These are phyloP conservation scores for Trachurus trachurus DNA, from an alignment of 2,797 vertebrate genomes.

Conservation along the genomic window DNA sequence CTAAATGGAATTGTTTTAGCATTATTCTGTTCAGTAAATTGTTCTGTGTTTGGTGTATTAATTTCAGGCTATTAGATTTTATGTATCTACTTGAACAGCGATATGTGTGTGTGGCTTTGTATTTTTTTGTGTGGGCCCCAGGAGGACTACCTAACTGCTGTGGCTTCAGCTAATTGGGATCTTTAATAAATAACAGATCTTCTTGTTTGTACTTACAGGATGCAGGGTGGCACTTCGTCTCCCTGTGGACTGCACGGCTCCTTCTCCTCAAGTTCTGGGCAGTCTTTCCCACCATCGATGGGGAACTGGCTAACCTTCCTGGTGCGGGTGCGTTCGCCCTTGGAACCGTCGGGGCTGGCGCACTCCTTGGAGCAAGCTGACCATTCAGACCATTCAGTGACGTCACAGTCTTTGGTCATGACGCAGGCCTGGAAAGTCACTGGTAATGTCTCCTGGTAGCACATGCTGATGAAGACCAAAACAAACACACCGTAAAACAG, in stretches of 20 bases:
- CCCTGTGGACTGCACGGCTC: constrained; percentile 89
- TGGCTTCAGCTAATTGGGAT: too few relatives aligned
- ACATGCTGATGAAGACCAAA: constrained; percentile 85
- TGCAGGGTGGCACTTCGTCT: constrained; percentile 87
- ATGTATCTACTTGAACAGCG: too few relatives aligned
- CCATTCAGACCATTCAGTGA: constrained; percentile 95
- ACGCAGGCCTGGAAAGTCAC: constrained; percentile 95
- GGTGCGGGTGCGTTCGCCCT: constrained; percentile 88
- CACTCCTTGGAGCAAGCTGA: constrained; percentile 92
- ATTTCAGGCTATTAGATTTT: too few relatives aligned
- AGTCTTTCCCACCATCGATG: constrained; percentile 88
- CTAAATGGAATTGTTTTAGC: too few relatives aligned
- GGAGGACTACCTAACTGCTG: too few relatives aligned
- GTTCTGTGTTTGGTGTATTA: too few relatives aligned
- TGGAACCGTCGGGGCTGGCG: constrained; percentile 86
- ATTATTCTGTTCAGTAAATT: too few relatives aligned
- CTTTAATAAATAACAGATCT: too few relatives aligned
- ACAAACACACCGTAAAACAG: neutral
- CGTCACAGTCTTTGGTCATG: constrained; percentile 92
- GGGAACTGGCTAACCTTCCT: constrained; percentile 91
- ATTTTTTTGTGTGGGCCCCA: too few relatives aligned
- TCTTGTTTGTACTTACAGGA: constrained; percentile 86
- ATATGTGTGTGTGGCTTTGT: too few relatives aligned
- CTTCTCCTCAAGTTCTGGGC: constrained; percentile 91
- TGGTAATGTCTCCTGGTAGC: constrained; percentile 91